Conservation (phyloP, 2,113 vertebrate genomes). For the Felis chaus region DNA sequence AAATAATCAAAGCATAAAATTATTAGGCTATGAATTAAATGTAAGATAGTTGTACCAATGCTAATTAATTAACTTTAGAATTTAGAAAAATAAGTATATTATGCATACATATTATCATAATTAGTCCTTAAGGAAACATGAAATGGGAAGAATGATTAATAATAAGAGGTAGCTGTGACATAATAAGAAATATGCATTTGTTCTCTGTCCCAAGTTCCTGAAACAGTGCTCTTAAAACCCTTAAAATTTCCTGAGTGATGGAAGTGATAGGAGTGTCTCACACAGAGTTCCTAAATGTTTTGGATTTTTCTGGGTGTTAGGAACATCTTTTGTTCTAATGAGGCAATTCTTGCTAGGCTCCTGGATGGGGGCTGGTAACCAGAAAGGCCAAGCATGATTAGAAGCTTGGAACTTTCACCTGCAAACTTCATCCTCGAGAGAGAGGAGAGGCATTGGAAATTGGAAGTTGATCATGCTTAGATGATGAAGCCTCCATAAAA, state of each 20-base stretch:
- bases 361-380: not conserved
- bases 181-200: not conserved
- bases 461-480: not conserved
- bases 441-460: not conserved
- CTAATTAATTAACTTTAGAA: constrained; percentile 31
- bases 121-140: not conserved
- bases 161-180: not conserved
- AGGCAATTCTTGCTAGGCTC: not conserved
- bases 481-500: not conserved
- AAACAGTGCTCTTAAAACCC: not conserved
- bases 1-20: not conserved
- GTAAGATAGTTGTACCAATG: not conserved
- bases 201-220: not conserved
- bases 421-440: not conserved
- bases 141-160: not conserved
- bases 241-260: not conserved
- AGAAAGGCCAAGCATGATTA: not conserved
- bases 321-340: not conserved
- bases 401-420: not conserved
- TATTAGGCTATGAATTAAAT: not conserved
- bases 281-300: not conserved
- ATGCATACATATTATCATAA: not conserved
- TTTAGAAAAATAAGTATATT: not conserved
- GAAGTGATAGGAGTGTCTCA: not conserved
- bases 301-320: not conserved